Base-by-base conservation (phyloP, 2,888 invertebrate genomes). In the Aspidapion aeneum region DNA sequence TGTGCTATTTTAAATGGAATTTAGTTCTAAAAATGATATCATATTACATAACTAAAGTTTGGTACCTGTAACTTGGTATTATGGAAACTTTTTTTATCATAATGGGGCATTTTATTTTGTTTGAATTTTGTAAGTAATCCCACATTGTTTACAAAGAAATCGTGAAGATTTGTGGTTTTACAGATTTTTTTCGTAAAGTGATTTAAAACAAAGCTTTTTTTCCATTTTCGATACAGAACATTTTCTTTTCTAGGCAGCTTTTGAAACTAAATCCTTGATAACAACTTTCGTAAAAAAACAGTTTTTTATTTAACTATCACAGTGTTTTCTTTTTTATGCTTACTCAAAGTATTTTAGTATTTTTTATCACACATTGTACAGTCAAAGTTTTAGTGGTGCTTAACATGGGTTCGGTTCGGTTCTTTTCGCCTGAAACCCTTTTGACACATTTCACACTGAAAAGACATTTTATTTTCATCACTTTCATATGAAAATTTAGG, bases 381-480 rank as follows among this genome's bases (percentile, higher is more conserved):
- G 2, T 58, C 20, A 62, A 73, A 79, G 56, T 77, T 78, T 5
- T 74, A 77, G 62, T 80, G 80, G 49, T 74, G 73, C 59, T 77
- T 78, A 18, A 76, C 62, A 67, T 80, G 80, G 0, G 79, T 74
- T 66, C 79, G 78, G 58, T 77, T 68, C 69, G 79, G 79, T 62
- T 80, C 80, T 63, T 78, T 79, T 19, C 80, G 67, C 75, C 78
- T 75, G 63, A 79, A 80, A 9, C 79, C 79, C 67, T 78, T 79
- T 18, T 69, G 63, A 58, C 80, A 80, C 35, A 77, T 71, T 0
- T 68, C 55, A 63, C 80, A 80, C 18, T 68, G 71, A 63, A 74
- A 78, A 1, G 79, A 79, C 59, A 79, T 65, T 18, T 69, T 73
- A 22, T 72, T 70, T 19, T 70, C 69, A 64, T 80, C 21, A 74